Evolutionary conservation across 2,888 invertebrate species (phyloP).

Genomic region (Thereva unica): DNA sequence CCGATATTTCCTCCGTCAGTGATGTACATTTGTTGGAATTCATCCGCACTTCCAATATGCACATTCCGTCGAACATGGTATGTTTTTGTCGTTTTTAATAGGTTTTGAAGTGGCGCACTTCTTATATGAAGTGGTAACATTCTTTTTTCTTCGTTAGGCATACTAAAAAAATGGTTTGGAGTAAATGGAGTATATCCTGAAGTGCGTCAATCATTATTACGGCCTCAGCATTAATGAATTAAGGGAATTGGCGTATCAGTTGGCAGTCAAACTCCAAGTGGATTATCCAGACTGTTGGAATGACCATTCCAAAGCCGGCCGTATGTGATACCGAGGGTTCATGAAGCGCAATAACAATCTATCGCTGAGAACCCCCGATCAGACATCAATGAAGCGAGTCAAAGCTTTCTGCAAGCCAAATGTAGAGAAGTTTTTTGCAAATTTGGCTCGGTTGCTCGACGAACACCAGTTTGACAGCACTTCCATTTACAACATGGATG

Average conservation of each 20-base stretch:
- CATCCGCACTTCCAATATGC: background rate
- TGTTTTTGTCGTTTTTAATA: background rate
- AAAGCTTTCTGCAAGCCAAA: conserved; percentile 37
- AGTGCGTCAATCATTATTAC: too few relatives aligned
- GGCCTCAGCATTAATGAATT: background rate
- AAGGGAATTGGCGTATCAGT: background rate
- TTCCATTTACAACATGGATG: conserved; percentile 34
- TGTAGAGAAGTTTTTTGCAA: conserved; percentile 30
- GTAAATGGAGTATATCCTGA: too few relatives aligned
- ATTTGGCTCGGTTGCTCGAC: conserved; percentile 12
- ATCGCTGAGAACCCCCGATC: conserved; percentile 5
- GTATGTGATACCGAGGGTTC: conserved; percentile 1
- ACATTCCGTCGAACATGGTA: background rate
- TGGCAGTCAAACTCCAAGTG: background rate
- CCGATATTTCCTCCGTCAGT: background rate
- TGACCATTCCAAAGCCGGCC: background rate
- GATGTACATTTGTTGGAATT: background rate
- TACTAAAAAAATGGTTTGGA: too few relatives aligned
- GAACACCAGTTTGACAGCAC: background rate
- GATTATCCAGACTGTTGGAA: background rate
- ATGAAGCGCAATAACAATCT: background rate
- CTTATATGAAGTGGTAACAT: too few relatives aligned
- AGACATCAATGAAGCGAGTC: conserved; percentile 46
- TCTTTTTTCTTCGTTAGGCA: too few relatives aligned
- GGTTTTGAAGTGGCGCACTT: too few relatives aligned